Evolutionary conservation across 2,113 vertebrate genomes (phyloP), one percentile per base, ranked within the genome.

Genomic region (Scortum barcoo): DNA sequence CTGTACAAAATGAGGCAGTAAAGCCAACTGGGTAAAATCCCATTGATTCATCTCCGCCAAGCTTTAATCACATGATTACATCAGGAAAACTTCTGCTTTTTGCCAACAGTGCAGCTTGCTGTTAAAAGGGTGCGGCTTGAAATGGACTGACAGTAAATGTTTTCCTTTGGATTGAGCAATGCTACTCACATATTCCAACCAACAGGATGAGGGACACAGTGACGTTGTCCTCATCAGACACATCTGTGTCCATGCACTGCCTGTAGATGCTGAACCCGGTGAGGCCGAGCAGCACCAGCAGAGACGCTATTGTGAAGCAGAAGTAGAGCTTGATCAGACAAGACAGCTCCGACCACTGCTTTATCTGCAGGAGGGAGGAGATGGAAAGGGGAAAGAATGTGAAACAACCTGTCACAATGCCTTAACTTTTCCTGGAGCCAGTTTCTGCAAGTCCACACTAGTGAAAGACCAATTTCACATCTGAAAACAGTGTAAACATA

Each of bases 121-220:
- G 58, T 46, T 40, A 36, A 38, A 33, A 0, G 1, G 26, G 3
- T 0, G 2, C 5, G 5, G 19, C 2, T 5, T 42, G 3, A 66
- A 13, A 33, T 11, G 0, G 0, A 22, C 11, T 56, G 56, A 12
- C 36, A 36, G 28, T 20, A 48, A 44, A 44, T 0, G 7, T 1
- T 12, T 33, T 4, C 20, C 9, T 14, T 16, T 12, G 5, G 10
- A 19, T 12, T 20, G 38, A 42, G 3, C 3, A 9, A 22, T 7
- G 17, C 1, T 12, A 92, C 96, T 96, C 95, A 97, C 96, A 78
- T 24, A 96, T 92, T 85, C 96, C 95, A 30, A 97, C 86, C n/a
- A 97, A 38, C 91, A 95, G 97, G 85, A 97, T 95, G 2, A 97
- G 90, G 51, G 97, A 97, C 26, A 97, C 88, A 1, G 95, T 94